phyloP scores from a whole-genome alignment of 2,797 vertebrate genomes.

The Huso huso region DNA sequence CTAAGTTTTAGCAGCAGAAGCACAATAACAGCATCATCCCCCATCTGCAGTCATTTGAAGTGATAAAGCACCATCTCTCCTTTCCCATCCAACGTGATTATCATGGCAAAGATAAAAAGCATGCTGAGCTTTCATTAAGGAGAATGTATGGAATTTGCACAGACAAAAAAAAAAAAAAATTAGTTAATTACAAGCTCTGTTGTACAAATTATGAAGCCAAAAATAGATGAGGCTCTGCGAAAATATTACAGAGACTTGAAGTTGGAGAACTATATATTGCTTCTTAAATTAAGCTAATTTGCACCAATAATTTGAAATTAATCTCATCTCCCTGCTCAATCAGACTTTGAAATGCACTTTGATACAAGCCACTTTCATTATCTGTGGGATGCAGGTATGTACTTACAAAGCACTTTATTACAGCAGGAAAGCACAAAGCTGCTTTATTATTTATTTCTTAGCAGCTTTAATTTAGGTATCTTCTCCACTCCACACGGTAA shows the following conservation, averaged over 20 bases:
- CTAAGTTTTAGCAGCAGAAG: constrained; percentile 41
- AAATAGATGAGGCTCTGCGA: too few relatives aligned
- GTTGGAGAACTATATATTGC: not conserved
- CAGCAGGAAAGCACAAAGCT: too few relatives aligned
- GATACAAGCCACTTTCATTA: too few relatives aligned
- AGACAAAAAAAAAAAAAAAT: not conserved
- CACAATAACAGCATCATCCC: constrained; percentile 27
- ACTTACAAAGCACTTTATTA: too few relatives aligned
- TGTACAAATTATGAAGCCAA: too few relatives aligned
- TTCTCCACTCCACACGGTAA: too few relatives aligned
- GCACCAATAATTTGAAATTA: not conserved
- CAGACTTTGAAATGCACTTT: not conserved
- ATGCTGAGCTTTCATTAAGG: constrained; percentile 21
- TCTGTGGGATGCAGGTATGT: too few relatives aligned
- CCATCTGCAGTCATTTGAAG: constrained; percentile 29
- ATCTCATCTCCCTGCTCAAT: not conserved
- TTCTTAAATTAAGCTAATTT: not conserved
- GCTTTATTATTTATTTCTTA: too few relatives aligned
- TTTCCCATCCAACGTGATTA: constrained; percentile 27
- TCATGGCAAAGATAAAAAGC: constrained; percentile 21
- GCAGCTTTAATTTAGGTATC: too few relatives aligned
- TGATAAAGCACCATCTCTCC: constrained; percentile 37
- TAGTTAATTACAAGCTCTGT: not conserved
- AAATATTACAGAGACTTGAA: not conserved
- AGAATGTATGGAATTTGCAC: not conserved